A percentile compares a stretch with the other conserved stretches of the same genome.
Conservation (phyloP, 2,888 invertebrate genomes). For the Caprella mutica region DNA sequence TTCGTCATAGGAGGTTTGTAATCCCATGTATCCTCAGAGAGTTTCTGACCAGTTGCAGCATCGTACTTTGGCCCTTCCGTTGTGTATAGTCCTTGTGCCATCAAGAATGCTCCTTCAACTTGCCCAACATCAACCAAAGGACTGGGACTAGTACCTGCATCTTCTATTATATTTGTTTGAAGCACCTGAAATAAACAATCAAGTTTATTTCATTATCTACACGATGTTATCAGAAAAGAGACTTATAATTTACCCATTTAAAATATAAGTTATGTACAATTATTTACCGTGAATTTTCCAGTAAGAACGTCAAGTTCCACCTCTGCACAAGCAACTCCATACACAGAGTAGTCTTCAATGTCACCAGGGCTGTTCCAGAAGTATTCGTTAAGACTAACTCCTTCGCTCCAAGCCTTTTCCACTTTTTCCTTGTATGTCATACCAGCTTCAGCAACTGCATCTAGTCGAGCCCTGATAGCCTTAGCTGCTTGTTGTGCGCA, state of each 20-base stretch:
- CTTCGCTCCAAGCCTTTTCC: background rate
- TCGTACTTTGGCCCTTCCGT: constrained; percentile 58
- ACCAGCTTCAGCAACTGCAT: background rate
- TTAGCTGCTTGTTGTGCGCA: constrained; percentile 1
- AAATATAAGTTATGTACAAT: too few relatives aligned
- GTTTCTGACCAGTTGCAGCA: constrained; percentile 51
- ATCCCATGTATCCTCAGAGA: constrained; percentile 65
- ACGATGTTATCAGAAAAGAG: too few relatives aligned
- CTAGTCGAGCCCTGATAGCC: constrained; percentile 5
- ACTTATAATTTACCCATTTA: too few relatives aligned
- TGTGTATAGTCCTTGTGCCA: constrained; percentile 63
- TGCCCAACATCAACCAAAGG: constrained; percentile 42
- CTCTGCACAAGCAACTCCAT: constrained; percentile 18
- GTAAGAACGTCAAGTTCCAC: constrained; percentile 27
- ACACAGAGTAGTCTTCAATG: constrained; percentile 16
- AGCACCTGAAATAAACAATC: constrained; percentile 20
- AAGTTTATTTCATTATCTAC: too few relatives aligned
- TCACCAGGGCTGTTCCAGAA: constrained; percentile 14
- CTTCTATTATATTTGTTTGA: constrained; percentile 34
- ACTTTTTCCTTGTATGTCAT: background rate
- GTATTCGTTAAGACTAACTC: background rate
- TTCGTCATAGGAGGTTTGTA: constrained; percentile 37
- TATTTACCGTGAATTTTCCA: constrained; percentile 19
- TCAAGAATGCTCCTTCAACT: constrained; percentile 58
- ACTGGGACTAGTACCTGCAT: constrained; percentile 37